Conservation (phyloP, 2,888 invertebrate species). For the Parochlus steinenii region DNA sequence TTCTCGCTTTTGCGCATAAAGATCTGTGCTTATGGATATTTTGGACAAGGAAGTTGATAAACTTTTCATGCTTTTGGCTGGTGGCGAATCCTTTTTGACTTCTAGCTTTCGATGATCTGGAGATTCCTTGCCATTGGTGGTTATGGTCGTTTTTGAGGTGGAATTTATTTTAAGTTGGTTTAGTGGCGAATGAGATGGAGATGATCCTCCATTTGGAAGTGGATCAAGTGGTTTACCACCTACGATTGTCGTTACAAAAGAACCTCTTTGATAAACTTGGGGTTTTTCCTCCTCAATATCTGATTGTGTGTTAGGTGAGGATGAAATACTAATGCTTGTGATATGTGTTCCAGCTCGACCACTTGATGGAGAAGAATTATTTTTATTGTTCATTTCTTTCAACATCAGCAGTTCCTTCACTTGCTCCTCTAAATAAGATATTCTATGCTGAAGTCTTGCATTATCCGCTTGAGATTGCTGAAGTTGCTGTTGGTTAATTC, state of each 20-base stretch:
- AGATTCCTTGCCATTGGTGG: constrained; percentile 12
- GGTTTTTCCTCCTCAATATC: constrained; percentile 36
- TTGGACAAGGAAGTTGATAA: constrained; percentile 26
- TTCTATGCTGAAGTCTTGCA: constrained; percentile 68
- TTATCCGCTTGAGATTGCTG: constrained; percentile 50
- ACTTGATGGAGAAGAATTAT: constrained; percentile 5
- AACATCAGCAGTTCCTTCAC: constrained; percentile 4
- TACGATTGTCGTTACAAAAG: constrained; percentile 59
- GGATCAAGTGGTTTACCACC: constrained; percentile 29
- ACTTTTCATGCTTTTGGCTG: constrained; percentile 1
- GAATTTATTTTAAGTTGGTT: too few relatives aligned
- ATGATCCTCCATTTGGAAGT: constrained; percentile 1
- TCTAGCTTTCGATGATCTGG: constrained; percentile 7
- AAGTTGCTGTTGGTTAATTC: constrained; percentile 26
- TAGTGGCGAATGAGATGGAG: too few relatives aligned
- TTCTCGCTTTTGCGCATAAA: constrained; percentile 17
- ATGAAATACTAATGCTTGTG: constrained; percentile 52
- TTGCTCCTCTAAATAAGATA: constrained; percentile 80
- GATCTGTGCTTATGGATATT: constrained; percentile 29
- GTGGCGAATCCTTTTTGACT: not conserved
- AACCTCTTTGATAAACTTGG: constrained; percentile 61
- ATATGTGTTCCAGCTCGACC: constrained; percentile 32
- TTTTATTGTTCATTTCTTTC: too few relatives aligned
- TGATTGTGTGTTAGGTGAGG: constrained; percentile 36
- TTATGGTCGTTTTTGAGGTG: constrained; percentile 9